A percentile compares a stretch with the other conserved stretches of the same genome.
phyloP scores from a whole-genome alignment of 2,797 vertebrate species.

The Champsocephalus esox region DNA sequence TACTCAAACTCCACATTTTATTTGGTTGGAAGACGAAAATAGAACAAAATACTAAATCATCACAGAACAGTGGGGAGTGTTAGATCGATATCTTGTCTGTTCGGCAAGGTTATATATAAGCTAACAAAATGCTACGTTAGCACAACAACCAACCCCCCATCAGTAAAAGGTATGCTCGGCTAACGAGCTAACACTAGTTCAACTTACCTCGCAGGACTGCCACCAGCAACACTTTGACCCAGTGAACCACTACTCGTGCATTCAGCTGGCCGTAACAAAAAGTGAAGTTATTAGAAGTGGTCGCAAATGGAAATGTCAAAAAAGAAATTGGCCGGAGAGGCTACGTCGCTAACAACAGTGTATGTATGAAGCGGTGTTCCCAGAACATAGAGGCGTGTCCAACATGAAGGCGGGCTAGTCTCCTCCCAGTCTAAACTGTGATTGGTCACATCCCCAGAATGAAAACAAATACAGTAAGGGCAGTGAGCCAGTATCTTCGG shows the following conservation, averaged over 20 bases:
- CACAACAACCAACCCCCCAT: conserved; percentile 78
- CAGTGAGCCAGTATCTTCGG: conserved; percentile 23
- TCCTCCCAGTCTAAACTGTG: conserved; percentile 57
- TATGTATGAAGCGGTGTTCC: conserved; percentile 82
- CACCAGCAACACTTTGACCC: conserved; percentile 69
- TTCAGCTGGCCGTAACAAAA: conserved; percentile 27
- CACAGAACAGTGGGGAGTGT: background rate
- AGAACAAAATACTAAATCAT: background rate
- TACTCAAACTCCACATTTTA: background rate
- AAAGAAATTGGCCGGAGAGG: conserved; percentile 55
- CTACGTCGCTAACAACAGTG: conserved; percentile 83
- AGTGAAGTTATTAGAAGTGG: conserved; percentile 42
- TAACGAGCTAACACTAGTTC: conserved; percentile 75
- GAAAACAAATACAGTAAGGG: conserved; percentile 76
- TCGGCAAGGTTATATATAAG: conserved; percentile 73
- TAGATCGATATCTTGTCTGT: background rate
- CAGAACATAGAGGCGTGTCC: conserved; percentile 81
- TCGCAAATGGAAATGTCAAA: conserved; percentile 60
- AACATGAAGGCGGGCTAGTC: conserved; percentile 61
- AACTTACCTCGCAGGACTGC: conserved; percentile 83
- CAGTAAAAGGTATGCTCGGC: conserved; percentile 51
- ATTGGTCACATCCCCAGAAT: conserved; percentile 74
- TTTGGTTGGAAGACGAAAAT: background rate
- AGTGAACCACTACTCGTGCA: conserved; percentile 24
- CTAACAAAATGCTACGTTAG: conserved; percentile 68